Evolutionary conservation across 2,888 invertebrate genomes (phyloP), one percentile per base, ranked within the genome.

Genomic region (Nymphalis polychloros): DNA sequence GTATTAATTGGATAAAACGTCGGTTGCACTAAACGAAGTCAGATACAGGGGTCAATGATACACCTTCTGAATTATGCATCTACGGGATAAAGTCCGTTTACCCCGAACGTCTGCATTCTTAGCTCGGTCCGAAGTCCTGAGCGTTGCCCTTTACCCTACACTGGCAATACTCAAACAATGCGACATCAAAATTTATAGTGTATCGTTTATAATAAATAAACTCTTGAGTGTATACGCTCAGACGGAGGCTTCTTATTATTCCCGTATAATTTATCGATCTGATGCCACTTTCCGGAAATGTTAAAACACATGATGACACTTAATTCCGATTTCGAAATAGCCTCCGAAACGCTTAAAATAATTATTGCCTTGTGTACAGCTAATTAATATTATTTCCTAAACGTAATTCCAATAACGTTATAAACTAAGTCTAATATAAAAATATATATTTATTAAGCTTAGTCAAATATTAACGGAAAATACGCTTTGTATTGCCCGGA

Each of bases 41-140:
- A 75, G 71, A 72, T 74, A 73, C 64, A 75, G 76, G 79, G 83
- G 84, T 86, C 84, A 87, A 84, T 86, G 85, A 84, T 86, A 85
- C 85, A 84, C 78, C 79, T 75, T 67, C 75, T 88, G 85, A 84
- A 91, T 90, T 83, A 90, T 85, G 79, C 81, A 89, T 81, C 47
- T 50, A 64, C 66, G 57, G 69, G 74, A 75, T 76, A 71, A 74
- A 84, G 89, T 83, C 77, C 89, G 73, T 88, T 88, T 86, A 88
- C 89, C 89, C 80, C 81, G 73, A 73, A 70, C 81, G 89, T 86
- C 89, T 88, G 88, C 83, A 84, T 87, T 80, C 82, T 80, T 77
- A 78, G 77, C 74, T 72, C 69, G 74, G 59, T 75, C 73, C 75
- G 73, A 72, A 70, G 76, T 75, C 64, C 74, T 79, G 84, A 79